Conservation (phyloP, 1,140 invertebrate genomes). For the Heliconius melpomene region DNA sequence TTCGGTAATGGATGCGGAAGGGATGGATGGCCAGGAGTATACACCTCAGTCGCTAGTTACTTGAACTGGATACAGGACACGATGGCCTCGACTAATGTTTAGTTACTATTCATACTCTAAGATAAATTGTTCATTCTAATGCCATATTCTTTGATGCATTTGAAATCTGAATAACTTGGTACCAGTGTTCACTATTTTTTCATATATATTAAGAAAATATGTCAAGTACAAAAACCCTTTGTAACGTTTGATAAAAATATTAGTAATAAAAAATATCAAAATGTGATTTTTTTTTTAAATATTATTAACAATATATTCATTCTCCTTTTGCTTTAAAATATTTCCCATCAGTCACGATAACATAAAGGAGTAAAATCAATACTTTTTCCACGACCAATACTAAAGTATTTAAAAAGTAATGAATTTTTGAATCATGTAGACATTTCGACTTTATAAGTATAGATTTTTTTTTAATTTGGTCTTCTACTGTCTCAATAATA, state of each 20-base stretch:
- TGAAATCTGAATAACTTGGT: neutral
- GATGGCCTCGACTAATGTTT: constrained; percentile 68
- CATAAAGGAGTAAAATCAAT: too few species aligned
- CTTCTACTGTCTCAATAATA: too few species aligned
- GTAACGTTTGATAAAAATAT: neutral
- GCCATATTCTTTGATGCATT: constrained; percentile 5
- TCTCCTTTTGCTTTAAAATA: neutral
- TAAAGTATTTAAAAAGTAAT: too few species aligned
- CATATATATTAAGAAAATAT: neutral
- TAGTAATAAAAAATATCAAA: neutral
- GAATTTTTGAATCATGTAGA: too few species aligned
- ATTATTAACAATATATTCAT: too few species aligned
- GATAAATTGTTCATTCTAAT: neutral
- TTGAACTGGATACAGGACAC: constrained; percentile 85
- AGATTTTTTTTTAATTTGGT: too few species aligned
- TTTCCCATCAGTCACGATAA: too few species aligned
- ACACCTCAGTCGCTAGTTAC: constrained; percentile 84
- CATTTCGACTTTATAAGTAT: too few species aligned
- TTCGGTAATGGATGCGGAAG: constrained; percentile 87
- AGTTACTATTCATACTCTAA: constrained; percentile 19
- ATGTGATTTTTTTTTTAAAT: neutral
- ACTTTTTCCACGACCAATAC: too few species aligned
- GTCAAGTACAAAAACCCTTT: neutral
- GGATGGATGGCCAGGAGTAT: constrained; percentile 86
- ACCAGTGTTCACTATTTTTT: constrained; percentile 10